A percentile compares a stretch with the other conserved stretches of the same genome.
Conservation (phyloP, 1,140 invertebrate species). For the Mamestra configurata region DNA sequence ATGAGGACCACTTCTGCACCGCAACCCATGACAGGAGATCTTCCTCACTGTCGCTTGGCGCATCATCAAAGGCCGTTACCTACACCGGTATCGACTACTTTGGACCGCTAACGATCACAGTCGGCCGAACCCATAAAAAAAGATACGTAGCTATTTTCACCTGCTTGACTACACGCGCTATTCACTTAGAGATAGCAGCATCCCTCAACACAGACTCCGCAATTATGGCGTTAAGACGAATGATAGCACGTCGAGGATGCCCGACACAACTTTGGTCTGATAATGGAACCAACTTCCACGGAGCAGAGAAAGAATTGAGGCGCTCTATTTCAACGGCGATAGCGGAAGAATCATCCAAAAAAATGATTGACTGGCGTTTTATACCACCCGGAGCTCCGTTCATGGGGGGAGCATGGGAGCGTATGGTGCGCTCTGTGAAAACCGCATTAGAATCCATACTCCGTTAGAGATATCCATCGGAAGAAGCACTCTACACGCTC, state of each 20-base stretch:
- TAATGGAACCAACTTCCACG: conserved; percentile 77
- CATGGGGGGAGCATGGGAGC: conserved; percentile 81
- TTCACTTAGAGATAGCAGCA: conserved; percentile 70
- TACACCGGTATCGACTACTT: conserved; percentile 67
- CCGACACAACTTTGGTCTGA: conserved; percentile 71
- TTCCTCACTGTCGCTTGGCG: background rate
- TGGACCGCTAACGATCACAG: conserved; percentile 58
- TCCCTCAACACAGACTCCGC: conserved; percentile 74
- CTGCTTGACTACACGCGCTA: conserved; percentile 65
- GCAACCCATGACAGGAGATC: conserved; percentile 44
- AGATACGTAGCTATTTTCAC: conserved; percentile 72
- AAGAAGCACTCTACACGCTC: conserved; percentile 62
- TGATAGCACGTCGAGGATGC: conserved; percentile 75
- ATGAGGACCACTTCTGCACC: background rate
- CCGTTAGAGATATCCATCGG: conserved; percentile 52
- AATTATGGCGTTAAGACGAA: conserved; percentile 72
- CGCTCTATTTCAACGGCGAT: background rate
- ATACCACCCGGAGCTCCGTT: conserved; percentile 76
- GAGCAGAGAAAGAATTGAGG: conserved; percentile 52
- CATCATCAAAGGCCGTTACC: conserved; percentile 30
- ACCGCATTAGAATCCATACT: conserved; percentile 58
- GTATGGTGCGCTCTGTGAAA: conserved; percentile 74
- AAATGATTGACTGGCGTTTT: conserved; percentile 68
- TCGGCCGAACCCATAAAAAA: conserved; percentile 49
- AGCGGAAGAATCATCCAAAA: conserved; percentile 26